Conservation (phyloP, 1,140 invertebrate species). For the Philotrypesis tridentata region DNA sequence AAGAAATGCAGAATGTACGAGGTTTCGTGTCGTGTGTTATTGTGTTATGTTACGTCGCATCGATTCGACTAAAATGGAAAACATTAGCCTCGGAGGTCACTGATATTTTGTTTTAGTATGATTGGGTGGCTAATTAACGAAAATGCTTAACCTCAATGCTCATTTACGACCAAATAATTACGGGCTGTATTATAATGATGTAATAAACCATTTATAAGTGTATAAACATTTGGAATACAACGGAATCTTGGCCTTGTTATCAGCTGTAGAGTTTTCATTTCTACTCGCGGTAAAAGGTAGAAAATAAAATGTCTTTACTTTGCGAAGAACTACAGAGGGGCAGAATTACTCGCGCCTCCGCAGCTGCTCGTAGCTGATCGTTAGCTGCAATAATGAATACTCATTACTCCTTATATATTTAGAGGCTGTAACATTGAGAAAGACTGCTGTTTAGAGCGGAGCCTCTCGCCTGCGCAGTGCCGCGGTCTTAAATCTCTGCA, state of each 20-base stretch:
- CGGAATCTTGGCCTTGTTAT: background rate
- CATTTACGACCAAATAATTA: background rate
- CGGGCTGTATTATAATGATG: background rate
- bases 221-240: conserved; percentile 19
- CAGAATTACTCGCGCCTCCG: background rate
- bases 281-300: background rate
- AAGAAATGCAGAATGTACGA: background rate
- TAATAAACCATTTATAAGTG: conserved; percentile 19
- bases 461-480: background rate
- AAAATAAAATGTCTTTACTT: conserved; percentile 24
- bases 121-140: background rate
- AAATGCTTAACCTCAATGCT: background rate
- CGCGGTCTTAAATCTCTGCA: background rate
- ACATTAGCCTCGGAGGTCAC: background rate
- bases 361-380: too few species aligned
- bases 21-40: background rate
- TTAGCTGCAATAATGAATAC: too few species aligned
- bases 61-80: background rate
- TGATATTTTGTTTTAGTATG: background rate
- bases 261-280: too few species aligned
- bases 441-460: background rate
- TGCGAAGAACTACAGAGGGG: background rate
- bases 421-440: background rate
- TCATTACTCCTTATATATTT: background rate
- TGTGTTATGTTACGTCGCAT: background rate